phyloP scores from a whole-genome alignment of 1,140 invertebrate species.

The Drosophila obscura region DNA sequence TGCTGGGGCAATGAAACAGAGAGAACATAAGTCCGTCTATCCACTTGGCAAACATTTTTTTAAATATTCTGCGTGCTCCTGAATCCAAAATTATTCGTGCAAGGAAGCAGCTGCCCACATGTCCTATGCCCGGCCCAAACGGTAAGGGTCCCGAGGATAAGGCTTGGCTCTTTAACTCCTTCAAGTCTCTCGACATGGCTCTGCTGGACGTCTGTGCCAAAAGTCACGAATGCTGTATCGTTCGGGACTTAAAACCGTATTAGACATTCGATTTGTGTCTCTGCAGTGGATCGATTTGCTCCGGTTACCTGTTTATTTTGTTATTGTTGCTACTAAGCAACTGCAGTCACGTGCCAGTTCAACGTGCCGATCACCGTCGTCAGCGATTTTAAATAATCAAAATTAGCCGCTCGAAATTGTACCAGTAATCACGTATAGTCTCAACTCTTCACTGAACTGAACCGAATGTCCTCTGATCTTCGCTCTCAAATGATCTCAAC shows the following conservation, averaged over 20 bases:
- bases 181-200: too few relatives aligned
- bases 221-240: too few relatives aligned
- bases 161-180: too few relatives aligned
- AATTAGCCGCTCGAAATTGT: background rate
- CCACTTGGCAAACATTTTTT: background rate
- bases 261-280: background rate
- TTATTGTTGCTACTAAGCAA: background rate
- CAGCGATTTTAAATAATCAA: too few relatives aligned
- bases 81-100: too few relatives aligned
- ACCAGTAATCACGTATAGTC: background rate
- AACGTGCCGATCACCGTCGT: background rate
- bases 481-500: background rate
- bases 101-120: too few relatives aligned
- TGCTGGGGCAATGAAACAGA: background rate
- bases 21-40: too few relatives aligned
- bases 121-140: too few relatives aligned
- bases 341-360: slow-evolving; percentile 45
- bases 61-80: background rate
- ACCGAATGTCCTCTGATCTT: background rate
- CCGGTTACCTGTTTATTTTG: background rate
- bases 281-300: too few relatives aligned
- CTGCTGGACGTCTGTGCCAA: too few relatives aligned
- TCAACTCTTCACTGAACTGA: too few relatives aligned
- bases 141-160: too few relatives aligned
- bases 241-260: background rate